These are phyloP conservation scores for Eupristina koningsbergeri DNA, from an alignment of 1,140 invertebrate genomes.

Conservation along the genomic window DNA sequence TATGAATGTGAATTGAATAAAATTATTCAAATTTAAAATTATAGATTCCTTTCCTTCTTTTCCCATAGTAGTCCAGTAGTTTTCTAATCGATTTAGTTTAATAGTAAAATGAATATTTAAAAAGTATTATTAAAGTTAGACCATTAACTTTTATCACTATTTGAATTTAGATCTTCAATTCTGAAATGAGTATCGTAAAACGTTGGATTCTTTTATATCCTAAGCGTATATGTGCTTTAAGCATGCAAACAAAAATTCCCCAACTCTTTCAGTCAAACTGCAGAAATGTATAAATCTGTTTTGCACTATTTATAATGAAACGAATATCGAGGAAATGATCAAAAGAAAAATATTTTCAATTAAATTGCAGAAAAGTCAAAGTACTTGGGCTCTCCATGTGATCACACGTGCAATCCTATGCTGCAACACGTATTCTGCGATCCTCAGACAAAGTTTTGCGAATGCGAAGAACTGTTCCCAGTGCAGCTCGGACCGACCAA, in stretches of 20 bases:
- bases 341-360: neutral
- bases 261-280: neutral
- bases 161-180: too few relatives aligned
- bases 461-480: constrained; percentile 84
- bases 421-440: constrained; percentile 85
- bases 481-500: constrained; percentile 81
- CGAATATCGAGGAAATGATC: neutral
- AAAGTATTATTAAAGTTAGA: too few relatives aligned
- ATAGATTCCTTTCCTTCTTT: too few relatives aligned
- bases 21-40: too few relatives aligned
- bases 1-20: too few relatives aligned
- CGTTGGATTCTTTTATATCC: too few relatives aligned
- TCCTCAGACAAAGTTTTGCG: constrained; percentile 78
- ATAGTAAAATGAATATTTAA: too few relatives aligned
- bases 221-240: too few relatives aligned
- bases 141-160: too few relatives aligned
- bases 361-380: constrained; percentile 77
- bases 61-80: too few relatives aligned
- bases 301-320: neutral
- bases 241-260: neutral
- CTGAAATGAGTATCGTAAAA: too few relatives aligned
- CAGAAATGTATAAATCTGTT: neutral
- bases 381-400: constrained; percentile 85
- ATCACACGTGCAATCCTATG: constrained; percentile 80
- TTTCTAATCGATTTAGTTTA: too few relatives aligned